Evolutionary conservation across 2,113 vertebrate species (phyloP), one percentile per base, ranked within the genome.

Genomic region (Cyanoderma ruficeps): DNA sequence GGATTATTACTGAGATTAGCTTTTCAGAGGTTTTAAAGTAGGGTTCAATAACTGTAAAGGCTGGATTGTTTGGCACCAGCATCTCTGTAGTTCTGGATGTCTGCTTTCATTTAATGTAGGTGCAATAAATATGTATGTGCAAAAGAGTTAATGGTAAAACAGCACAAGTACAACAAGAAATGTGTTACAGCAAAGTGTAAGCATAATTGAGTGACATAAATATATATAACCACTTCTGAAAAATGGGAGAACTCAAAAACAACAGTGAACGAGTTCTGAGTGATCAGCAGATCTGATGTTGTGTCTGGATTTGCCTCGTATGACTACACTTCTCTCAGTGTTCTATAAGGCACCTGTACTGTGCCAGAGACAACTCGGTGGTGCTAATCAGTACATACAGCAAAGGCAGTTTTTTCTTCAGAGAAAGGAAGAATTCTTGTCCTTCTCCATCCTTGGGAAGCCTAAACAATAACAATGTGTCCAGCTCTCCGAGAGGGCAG

Each of bases 11-110:
- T 3, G 2, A 72, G 53, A 80, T 72, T 49, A 87, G 75, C 28
- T 95, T 93, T 94, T 87, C 77, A 87, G 87, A 61, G 42, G 8
- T 72, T 91, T 95, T 89, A 69, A 84, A 89, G 55, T 49, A 57
- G 49, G 7, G 19, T 76, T 94, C 46, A 76, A 17, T 79, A 82
- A 57, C 93, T 76, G 14, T 87, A 89, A 91, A 82, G 74, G 25
- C 49, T 94, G 49, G 25, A 35, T 83, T 75, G 61, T 85, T 96
- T 91, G 81, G 67, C 81, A 91, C n/a, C 10, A 42, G 30, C 28
- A 23, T 68, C 53, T 87, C 7, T 3, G 8, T 63, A 76, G 37
- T 55, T 87, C 28, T 31, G 49, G 67, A 71, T 68, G 49, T 75
- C 57, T 95, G 25, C 53, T 77, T 96, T 78, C 57, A 72, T 42